Percentiles rank a stretch among this genome's conserved stretches.
phyloP scores from a whole-genome alignment of 2,797 vertebrate species.

The Eidolon dupreanum region DNA sequence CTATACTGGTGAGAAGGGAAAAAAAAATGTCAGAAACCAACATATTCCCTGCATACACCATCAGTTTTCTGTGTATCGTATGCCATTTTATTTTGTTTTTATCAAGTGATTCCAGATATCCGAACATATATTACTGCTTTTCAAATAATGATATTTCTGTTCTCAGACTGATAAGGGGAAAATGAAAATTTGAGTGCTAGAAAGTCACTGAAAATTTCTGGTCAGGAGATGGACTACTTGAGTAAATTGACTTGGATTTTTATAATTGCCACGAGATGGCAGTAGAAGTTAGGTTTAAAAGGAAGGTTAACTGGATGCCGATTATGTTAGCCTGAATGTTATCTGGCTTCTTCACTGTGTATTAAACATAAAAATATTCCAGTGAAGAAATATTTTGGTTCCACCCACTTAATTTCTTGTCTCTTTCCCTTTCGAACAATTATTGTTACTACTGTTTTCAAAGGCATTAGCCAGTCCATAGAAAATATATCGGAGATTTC shows the following conservation, averaged over 20 bases:
- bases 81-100: slow-evolving; percentile 2
- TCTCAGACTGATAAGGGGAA: slow-evolving; percentile 26
- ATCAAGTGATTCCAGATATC: neutral
- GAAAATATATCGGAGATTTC: slow-evolving; percentile 31
- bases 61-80: neutral
- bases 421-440: neutral
- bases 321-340: neutral
- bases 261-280: slow-evolving; percentile 72
- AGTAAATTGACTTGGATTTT: slow-evolving; percentile 42
- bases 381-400: slow-evolving; percentile 9
- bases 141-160: slow-evolving; percentile 46
- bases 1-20: slow-evolving; percentile 56
- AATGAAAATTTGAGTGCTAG: slow-evolving; percentile 21
- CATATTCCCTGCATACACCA: slow-evolving; percentile 4
- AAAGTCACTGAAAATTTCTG: slow-evolving; percentile 32
- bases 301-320: neutral
- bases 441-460: neutral
- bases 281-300: slow-evolving; percentile 71
- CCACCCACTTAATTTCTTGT: neutral
- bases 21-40: neutral
- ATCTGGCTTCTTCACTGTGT: neutral
- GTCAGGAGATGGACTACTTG: neutral
- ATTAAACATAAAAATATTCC: slow-evolving; percentile 16
- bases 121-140: neutral
- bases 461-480: neutral